Evolutionary conservation across 53 echinoderm and acorn worm genomes (phyloP).

Genomic region (Arbacia lixula): DNA sequence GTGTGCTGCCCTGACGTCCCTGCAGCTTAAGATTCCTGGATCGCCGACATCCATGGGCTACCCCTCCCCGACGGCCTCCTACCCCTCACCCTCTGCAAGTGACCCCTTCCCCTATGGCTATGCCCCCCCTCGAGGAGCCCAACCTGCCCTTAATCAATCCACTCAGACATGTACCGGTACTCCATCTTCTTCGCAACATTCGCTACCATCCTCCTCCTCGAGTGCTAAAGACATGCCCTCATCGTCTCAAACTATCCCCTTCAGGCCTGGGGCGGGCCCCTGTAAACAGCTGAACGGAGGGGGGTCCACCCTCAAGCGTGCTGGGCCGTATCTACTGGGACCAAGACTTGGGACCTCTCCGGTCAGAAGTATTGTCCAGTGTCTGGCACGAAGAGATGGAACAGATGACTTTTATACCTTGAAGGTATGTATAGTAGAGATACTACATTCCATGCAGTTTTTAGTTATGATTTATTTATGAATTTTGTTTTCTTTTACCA

Average conservation of each 20-base stretch:
- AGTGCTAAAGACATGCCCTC: not conserved
- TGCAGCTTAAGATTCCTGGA: conserved; percentile 30
- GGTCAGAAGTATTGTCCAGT: conserved; percentile 94
- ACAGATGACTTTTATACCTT: conserved; percentile 91
- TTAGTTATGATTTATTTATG: no score
- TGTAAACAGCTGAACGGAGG: not conserved
- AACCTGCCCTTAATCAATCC: not conserved
- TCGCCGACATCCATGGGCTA: conserved; percentile 11
- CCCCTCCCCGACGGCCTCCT: conserved; percentile 21
- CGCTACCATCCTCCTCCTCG: conserved; percentile 2
- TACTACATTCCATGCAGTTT: no score
- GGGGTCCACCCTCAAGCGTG: conserved; percentile 65
- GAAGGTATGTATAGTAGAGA: conserved; percentile 77
- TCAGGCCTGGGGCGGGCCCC: conserved; percentile 1
- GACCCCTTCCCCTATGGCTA: conserved; percentile 20
- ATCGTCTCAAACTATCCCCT: conserved; percentile 21
- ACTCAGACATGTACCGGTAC: no score
- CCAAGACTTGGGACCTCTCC: conserved; percentile 93
- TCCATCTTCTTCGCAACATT: not conserved
- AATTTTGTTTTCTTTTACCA: no score
- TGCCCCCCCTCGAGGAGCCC: not conserved
- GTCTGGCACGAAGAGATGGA: conserved; percentile 90
- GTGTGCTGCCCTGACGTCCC: conserved; percentile 8
- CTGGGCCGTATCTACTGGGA: conserved; percentile 90
- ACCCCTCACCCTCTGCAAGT: conserved; percentile 11